Base-by-base conservation (phyloP, 2,797 vertebrate genomes). In the Buphagus erythrorhynchus region DNA sequence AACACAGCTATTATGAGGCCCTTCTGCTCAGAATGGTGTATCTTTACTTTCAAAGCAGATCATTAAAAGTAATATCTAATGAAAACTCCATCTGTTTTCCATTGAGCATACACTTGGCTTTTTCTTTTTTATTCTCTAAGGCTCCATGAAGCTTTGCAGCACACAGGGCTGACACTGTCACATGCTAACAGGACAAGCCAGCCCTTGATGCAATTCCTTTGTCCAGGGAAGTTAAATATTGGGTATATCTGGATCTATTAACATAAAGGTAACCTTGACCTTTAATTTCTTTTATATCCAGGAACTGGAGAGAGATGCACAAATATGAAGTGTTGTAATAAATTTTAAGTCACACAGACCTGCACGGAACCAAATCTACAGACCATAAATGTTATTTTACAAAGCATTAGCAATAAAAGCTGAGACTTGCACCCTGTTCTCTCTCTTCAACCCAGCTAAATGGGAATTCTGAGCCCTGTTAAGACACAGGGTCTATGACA, bases 61-160 rank as follows among this genome's bases (percentile, higher is more conserved):
- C 83, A 90, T 93, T 94, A 84, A 72, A 91, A 94, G 76, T 43
- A 88, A 52, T 90, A 90, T 83, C 86, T 91, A 97, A 94, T 72
- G 85, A 88, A 93, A 94, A 88, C 28, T 65, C 92, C 94, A 94
- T 95, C 92, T 96, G 93, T 61, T 97, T 96, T 66, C 73, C 73
- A 93, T 78, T 86, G 79, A 95, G 71, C 22, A 10, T 43, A 61
- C 40, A 74, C 24, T 84, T 68, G 73, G 57, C 25, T 75, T 72
- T 84, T 86, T 26, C 24, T 71, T 31, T 48, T 52, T 78, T 55
- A 20, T 18, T 5, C 79, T 42, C 72, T 29, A 67, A 77, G 65
- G 79, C 51, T 90, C 51, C 51, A 22, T 48, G 79, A 80, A 94
- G 51, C 45, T 86, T 68, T 90, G 90, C 82, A 96, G 93, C 68